Conservation (phyloP, 2,113 vertebrate species). For the Onychostruthus taczanowskii region DNA sequence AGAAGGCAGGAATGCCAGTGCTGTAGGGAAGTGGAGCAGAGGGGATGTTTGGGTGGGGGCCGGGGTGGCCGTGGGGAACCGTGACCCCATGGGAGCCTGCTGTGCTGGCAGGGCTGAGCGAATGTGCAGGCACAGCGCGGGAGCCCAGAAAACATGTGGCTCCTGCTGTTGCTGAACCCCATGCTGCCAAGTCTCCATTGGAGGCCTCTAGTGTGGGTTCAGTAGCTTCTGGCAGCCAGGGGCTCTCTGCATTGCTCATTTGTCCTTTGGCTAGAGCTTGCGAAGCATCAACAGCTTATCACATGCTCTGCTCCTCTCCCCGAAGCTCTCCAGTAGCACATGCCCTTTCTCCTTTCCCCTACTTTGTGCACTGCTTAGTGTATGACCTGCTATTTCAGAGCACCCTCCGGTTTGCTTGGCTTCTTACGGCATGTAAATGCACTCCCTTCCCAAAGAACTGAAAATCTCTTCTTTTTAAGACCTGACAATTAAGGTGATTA, state of each 20-base stretch:
- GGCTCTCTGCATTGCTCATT: conserved; percentile 13
- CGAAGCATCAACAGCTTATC: conserved; percentile 13
- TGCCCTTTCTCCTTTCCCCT: conserved; percentile 50
- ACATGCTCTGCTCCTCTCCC: conserved; percentile 17
- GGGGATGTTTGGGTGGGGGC: background rate
- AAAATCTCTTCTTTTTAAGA: conserved; percentile 1
- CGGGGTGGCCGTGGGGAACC: background rate
- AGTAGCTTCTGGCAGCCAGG: conserved; percentile 31
- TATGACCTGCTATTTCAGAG: background rate
- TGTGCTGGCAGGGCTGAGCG: rapidly evolving
- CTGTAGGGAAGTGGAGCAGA: background rate
- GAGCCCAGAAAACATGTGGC: conserved; percentile 38
- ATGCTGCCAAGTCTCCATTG: conserved; percentile 18
- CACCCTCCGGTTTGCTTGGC: background rate
- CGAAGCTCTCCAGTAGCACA: background rate
- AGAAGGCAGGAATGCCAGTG: background rate
- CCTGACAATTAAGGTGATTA: conserved; percentile 31
- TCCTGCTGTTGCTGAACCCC: conserved; percentile 52
- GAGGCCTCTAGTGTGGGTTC: background rate
- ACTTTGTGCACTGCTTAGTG: background rate
- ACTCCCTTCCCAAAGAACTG: background rate
- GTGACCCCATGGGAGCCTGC: background rate
- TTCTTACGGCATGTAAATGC: background rate
- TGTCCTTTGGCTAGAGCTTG: conserved; percentile 44
- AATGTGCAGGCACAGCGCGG: background rate